Percentiles rank a stretch among this genome's conserved stretches.
phyloP scores from a whole-genome alignment of 2,113 vertebrate genomes.

The Daubentonia madagascariensis region DNA sequence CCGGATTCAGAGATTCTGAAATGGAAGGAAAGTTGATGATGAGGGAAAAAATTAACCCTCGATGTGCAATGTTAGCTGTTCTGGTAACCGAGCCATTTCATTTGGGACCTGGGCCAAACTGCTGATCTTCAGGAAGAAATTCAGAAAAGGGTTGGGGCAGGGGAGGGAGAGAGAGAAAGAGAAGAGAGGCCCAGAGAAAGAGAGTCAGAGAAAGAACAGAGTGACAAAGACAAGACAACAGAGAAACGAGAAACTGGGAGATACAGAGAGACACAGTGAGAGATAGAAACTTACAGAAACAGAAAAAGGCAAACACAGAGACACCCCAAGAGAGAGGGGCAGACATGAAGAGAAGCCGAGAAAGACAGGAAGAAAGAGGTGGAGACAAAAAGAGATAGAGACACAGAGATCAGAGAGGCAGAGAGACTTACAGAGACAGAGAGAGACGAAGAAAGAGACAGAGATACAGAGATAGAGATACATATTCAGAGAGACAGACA shows the following conservation, averaged over 20 bases:
- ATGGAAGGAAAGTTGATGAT: constrained; percentile 15
- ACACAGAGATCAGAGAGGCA: background rate
- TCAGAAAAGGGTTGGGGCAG: background rate
- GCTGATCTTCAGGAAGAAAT: background rate
- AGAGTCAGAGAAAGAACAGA: background rate
- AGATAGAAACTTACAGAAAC: background rate
- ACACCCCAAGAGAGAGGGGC: background rate
- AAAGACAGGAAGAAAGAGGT: background rate
- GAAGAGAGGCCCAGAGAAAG: rapidly evolving
- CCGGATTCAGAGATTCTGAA: background rate
- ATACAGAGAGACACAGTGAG: background rate
- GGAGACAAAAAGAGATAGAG: background rate
- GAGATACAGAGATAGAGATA: background rate
- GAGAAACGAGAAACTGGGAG: background rate
- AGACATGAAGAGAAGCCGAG: background rate
- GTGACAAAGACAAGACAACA: rapidly evolving
- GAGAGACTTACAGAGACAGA: background rate
- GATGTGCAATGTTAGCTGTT: rapidly evolving
- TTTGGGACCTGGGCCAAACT: background rate
- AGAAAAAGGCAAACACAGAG: background rate
- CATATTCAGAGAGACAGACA: background rate
- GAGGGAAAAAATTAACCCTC: background rate
- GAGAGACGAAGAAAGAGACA: background rate
- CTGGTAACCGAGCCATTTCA: background rate
- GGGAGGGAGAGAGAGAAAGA: rapidly evolving